Evolutionary conservation across 1,140 invertebrate species (phyloP).

Genomic region (roundworm (Caenorhabditis elegans)): WBcel235 BX284604.4:16958001-16958500

Average conservation of each 20-base stretch:
- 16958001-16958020: too few species aligned
- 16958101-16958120: constrained; percentile 17
- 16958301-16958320: constrained; percentile 25
- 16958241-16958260: neutral
- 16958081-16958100: constrained; percentile 10
- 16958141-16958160: constrained; percentile 26
- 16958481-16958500: too few species aligned
- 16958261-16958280: neutral
- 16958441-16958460: constrained; percentile 33
- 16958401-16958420: constrained; percentile 35
- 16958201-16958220: constrained; percentile 3
- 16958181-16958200: constrained; percentile 40
- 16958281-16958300: neutral
- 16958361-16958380: constrained; percentile 41
- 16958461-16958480: neutral
- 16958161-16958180: constrained; percentile 37
- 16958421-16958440: neutral
- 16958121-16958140: constrained; percentile 40
- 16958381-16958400: constrained; percentile 33
- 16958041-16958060: too few species aligned
- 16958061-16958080: constrained; percentile 44
- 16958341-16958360: neutral
- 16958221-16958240: neutral
- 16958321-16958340: constrained; percentile 33
- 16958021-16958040: too few species aligned